Evolutionary conservation across 2,888 invertebrate genomes (phyloP), one percentile per base, ranked within the genome.

Genomic region (Nipponacmea schrenckii): DNA sequence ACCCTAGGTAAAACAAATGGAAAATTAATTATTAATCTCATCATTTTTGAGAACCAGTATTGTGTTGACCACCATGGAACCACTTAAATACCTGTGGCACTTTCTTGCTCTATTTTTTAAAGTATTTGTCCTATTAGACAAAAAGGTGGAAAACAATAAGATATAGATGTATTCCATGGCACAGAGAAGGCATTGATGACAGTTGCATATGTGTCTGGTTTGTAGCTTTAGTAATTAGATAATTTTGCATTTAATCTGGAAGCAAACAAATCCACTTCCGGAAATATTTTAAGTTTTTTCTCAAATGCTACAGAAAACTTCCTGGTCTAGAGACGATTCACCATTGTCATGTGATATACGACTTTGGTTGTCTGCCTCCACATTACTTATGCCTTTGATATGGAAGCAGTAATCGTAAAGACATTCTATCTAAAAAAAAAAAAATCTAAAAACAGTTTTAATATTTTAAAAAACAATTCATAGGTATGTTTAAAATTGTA

Each of bases 211-310:
- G 71, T 69, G 24, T 66, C 73, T 24, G 66, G 71, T 39, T 69
- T 46, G n/a, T 17, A 71, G 27, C 48, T n/a, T n/a, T 45, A 48
- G 46, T 71, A 73, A 31, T 3, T 48, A 26, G 14, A 15, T 10
- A 73, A 24, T 56, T 73, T 64, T 20, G 14, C 17, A 62, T 73
- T 71, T 20, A 67, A n/a, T 62, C 69, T 10, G 0, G 64, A 62
- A 2, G 72, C 72, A 69, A 72, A 72, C 17, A 72, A 20, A 39
- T 72, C 72, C 62, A 72, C 69, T 14, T 64, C 56, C 17, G 72
- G 68, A n/a, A n/a, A n/a, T n/a, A n/a, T n/a, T n/a, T n/a, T n/a
- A n/a, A n/a, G n/a, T n/a, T n/a, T n/a, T n/a, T n/a, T n/a, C n/a
- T n/a, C n/a, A n/a, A n/a, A n/a, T n/a, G n/a, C n/a, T n/a, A n/a